Evolutionary conservation across 2,113 vertebrate species (phyloP).

Genomic region (Epinephelus moara): DNA sequence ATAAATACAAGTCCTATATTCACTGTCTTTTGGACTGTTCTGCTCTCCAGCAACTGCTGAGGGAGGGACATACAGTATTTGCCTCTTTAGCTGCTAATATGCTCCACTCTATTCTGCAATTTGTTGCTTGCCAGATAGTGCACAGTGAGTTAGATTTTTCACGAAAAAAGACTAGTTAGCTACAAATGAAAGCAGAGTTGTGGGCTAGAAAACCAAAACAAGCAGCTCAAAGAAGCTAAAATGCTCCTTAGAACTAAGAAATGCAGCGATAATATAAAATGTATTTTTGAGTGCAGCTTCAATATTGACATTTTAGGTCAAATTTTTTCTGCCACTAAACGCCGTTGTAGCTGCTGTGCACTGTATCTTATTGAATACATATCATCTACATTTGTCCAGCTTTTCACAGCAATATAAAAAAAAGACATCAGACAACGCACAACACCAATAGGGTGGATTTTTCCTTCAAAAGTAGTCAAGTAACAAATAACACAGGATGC

Average conservation of each 20-base stretch:
- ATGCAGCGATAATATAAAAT: neutral
- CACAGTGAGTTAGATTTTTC: neutral
- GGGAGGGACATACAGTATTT: neutral
- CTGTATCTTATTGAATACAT: constrained; percentile 5
- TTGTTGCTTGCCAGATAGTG: neutral
- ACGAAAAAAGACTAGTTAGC: too few relatives aligned
- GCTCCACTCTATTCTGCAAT: neutral
- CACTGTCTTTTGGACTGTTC: neutral
- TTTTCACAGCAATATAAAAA: neutral
- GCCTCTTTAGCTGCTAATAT: neutral
- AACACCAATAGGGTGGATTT: neutral
- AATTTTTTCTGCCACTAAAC: neutral
- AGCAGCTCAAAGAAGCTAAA: neutral
- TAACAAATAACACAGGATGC: neutral
- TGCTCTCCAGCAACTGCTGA: neutral
- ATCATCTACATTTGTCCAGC: constrained; percentile 11
- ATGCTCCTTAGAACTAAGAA: neutral
- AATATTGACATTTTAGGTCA: neutral
- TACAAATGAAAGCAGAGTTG: neutral
- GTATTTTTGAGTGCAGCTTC: constrained; percentile 1
- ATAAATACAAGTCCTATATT: neutral
- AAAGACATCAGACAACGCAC: neutral
- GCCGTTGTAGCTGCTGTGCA: neutral
- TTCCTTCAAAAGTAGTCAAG: neutral
- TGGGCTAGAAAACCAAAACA: neutral